These are phyloP conservation scores for Epicauta chinensis DNA, from an alignment of 1,140 invertebrate genomes.

Conservation along the genomic window DNA sequence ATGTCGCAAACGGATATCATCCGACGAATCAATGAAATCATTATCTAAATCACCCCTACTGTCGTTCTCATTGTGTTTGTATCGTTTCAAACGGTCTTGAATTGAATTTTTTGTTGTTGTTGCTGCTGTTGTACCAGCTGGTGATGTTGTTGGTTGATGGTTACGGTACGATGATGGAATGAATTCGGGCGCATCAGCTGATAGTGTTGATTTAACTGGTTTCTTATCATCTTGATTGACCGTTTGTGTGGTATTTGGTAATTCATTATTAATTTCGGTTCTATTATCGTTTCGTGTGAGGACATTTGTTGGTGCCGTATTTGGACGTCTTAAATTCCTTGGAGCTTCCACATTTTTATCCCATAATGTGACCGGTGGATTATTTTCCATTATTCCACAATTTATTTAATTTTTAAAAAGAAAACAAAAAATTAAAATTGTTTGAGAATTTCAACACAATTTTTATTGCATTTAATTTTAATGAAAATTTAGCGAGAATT, in stretches of 20 bases:
- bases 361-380: background rate
- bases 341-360: slow-evolving; percentile 3
- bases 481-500: too few species aligned
- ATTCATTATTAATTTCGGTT: background rate
- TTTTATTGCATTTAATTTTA: too few species aligned
- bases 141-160: background rate
- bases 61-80: slow-evolving; percentile 11
- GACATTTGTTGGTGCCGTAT: slow-evolving; percentile 1
- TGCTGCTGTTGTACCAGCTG: background rate
- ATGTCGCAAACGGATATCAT: slow-evolving; percentile 25
- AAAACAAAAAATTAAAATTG: too few species aligned
- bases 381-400: slow-evolving; percentile 3
- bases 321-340: slow-evolving; percentile 1
- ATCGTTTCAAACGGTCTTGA: slow-evolving; percentile 17
- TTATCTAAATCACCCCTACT: background rate
- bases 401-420: too few species aligned
- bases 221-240: background rate
- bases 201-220: slow-evolving; percentile 15
- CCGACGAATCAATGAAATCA: slow-evolving; percentile 14
- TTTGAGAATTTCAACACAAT: too few species aligned
- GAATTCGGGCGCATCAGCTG: slow-evolving; percentile 25
- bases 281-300: background rate
- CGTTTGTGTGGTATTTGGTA: background rate
- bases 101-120: background rate
- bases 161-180: slow-evolving; percentile 9